These are phyloP conservation scores for Frieseomelitta varia DNA, from an alignment of 1,140 invertebrate genomes.

Conservation along the genomic window DNA sequence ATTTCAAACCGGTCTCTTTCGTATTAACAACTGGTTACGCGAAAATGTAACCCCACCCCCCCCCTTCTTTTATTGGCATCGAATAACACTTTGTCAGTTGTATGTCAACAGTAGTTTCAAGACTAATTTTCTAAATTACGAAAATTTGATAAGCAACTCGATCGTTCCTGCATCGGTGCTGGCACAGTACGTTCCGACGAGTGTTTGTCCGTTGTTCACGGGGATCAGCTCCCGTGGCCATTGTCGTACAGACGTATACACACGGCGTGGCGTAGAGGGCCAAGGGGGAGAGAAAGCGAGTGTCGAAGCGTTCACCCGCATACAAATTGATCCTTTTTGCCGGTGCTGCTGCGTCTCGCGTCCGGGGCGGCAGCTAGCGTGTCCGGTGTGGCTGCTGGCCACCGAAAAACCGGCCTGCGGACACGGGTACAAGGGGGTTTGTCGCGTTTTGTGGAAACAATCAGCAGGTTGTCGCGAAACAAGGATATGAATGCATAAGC, in stretches of 20 bases:
- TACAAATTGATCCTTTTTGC: constrained; percentile 70
- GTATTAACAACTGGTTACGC: too few relatives aligned
- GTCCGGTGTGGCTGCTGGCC: constrained; percentile 32
- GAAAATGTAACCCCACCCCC: too few relatives aligned
- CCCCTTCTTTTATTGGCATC: too few relatives aligned
- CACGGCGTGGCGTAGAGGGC: constrained; percentile 20
- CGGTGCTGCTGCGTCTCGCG: constrained; percentile 40
- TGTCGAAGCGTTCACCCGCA: constrained; percentile 62
- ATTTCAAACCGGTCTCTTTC: too few relatives aligned
- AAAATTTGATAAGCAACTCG: too few relatives aligned
- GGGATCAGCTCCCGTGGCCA: constrained; percentile 44
- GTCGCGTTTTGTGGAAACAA: constrained; percentile 80
- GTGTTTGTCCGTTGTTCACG: constrained; percentile 12
- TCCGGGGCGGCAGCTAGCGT: constrained; percentile 45
- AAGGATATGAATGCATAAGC: constrained; percentile 81
- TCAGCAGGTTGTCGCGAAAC: constrained; percentile 75
- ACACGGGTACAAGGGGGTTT: constrained; percentile 68
- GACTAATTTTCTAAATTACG: too few relatives aligned
- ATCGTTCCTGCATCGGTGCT: not conserved
- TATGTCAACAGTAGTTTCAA: too few relatives aligned
- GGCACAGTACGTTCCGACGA: too few relatives aligned
- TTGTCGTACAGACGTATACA: constrained; percentile 56
- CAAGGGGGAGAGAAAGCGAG: constrained; percentile 45
- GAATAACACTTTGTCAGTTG: too few relatives aligned
- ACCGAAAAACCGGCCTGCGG: constrained; percentile 65